Conservation (phyloP, 2,888 invertebrate genomes). For the Tetrapedia diversipes region DNA sequence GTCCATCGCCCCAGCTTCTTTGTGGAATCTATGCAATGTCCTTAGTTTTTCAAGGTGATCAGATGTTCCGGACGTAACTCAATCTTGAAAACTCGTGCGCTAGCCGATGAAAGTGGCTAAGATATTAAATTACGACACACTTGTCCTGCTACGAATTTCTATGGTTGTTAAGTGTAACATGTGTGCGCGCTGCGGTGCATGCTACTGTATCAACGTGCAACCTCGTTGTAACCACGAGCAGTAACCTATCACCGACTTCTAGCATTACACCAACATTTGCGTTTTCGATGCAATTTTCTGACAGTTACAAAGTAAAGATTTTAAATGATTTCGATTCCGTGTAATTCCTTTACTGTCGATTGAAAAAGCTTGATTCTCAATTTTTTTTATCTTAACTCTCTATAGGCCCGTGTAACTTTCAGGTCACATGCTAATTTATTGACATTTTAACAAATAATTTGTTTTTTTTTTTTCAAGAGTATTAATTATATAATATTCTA, state of each 20-base stretch:
- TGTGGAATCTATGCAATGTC: conserved; percentile 14
- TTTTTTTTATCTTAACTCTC: no score
- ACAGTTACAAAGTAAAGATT: not conserved
- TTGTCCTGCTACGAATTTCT: conserved; percentile 45
- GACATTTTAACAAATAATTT: no score
- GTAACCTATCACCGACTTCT: conserved; percentile 10
- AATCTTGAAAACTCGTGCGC: conserved; percentile 43
- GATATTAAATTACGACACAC: conserved; percentile 48
- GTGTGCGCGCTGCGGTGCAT: not conserved
- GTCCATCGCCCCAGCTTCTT: not conserved
- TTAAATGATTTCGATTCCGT: not conserved
- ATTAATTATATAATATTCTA: no score
- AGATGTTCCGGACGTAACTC: conserved; percentile 27
- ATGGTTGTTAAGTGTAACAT: conserved; percentile 31
- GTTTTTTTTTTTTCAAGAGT: no score
- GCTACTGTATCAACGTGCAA: conserved; percentile 11
- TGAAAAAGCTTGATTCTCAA: no score
- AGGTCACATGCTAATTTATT: no score
- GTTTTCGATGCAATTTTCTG: not conserved
- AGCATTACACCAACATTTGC: not conserved
- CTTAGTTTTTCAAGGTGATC: conserved; percentile 36
- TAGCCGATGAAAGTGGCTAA: conserved; percentile 41
- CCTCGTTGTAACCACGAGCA: not conserved
- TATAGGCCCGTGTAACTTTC: no score
- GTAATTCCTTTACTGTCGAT: no score